Evolutionary conservation across 2,113 vertebrate species (phyloP).

Genomic region (Cavia aperea): DNA sequence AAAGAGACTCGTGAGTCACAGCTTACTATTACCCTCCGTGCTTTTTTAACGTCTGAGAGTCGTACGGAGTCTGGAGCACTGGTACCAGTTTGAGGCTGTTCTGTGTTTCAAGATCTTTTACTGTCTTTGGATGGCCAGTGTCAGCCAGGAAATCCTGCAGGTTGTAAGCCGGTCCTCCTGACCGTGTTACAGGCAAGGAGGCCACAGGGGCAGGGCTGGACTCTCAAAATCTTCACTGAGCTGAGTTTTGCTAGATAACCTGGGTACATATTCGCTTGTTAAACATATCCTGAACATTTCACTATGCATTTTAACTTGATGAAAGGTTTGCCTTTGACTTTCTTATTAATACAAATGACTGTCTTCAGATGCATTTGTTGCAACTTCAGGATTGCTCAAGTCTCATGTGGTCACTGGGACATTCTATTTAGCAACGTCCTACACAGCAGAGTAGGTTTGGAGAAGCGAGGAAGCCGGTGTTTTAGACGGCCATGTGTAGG

Average conservation of each 20-base stretch:
- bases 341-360: not conserved
- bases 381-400: constrained; percentile 9
- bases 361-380: not conserved
- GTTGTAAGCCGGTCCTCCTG: not conserved
- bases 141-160: constrained; percentile 29
- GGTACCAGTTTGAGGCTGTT: not conserved
- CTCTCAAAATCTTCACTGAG: not conserved
- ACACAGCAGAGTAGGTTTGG: not conserved
- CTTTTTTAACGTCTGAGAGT: not conserved
- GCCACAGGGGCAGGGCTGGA: not conserved
- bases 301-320: not conserved
- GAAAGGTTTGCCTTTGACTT: not conserved
- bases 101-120: constrained; percentile 30
- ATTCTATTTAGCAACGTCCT: constrained; percentile 7
- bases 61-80: not conserved
- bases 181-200: not conserved
- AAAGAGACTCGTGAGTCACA: not conserved
- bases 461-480: not conserved
- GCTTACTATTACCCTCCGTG: not conserved
- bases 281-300: not conserved
- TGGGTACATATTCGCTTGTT: not conserved
- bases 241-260: not conserved
- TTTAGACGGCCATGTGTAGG: not conserved
- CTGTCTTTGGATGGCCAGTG: not conserved
- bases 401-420: not conserved